Base-by-base conservation (phyloP, 2,888 invertebrate species). In the Ashinkailepas kermadecensis region DNA sequence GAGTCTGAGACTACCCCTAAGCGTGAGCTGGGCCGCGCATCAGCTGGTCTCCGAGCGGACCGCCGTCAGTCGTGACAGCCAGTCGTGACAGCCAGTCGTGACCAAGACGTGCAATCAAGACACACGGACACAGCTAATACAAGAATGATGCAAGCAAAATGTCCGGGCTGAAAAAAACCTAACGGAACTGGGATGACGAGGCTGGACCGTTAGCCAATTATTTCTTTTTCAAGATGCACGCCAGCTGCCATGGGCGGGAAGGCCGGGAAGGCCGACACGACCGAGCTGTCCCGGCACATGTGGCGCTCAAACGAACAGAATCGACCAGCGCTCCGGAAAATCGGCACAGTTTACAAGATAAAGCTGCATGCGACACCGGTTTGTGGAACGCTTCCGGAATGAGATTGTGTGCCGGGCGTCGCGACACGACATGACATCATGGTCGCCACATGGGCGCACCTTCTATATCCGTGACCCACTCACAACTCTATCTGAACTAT, bases 221-320 rank as follows among this genome's bases (percentile, higher is more conserved):
- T 13, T 39, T 39, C 39, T 15, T 25, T 23, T 13, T 13, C 13
- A 70, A 70, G 39, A 39, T 39, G 10, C 70, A 39, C 15, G 15
- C 15, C 70, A 23, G 70, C 39, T 10, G 70, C 15, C 39, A 9
- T n/a, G n/a, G 3, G 18, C 70, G 70, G 70, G 23, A 39, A 39
- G 39, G 39, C 39, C 39, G 39, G 39, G 39, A 39, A 39, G 39
- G 39, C 39, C 39, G 39, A 39, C 39, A 39, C 39, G 39, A 39
- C 39, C 39, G 39, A 39, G 39, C 39, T 39, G 39, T 39, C 39
- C 39, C 39, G 39, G 2, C 39, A 39, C 39, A 39, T 39, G 39
- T n/a, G n/a, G n/a, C 25, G 70, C 70, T 39, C 70, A 70, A 70
- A 70, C 70, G 39, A 70, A 70, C 70, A 70, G 39, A 23, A 13